Evolutionary conservation across 2,113 vertebrate species (phyloP), one percentile per base, ranked within the genome.

Genomic region (Maccullochella peelii): DNA sequence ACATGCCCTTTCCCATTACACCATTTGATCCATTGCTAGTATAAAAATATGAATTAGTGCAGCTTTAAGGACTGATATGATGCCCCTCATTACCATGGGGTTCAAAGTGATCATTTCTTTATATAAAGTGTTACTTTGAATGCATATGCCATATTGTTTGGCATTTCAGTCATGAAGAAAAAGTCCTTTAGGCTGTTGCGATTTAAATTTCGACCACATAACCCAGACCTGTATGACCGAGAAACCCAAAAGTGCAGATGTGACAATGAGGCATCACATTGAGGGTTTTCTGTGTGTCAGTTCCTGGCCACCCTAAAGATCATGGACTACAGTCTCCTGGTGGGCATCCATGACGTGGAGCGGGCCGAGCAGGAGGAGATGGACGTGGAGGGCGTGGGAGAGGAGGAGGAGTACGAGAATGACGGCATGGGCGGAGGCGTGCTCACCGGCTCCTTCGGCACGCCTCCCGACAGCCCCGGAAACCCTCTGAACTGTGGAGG

Each of bases 291-390:
- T 61, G 49, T 62, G 54, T 63, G 50, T 75, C 77, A 99, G 98
- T 99, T 99, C 69, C 83, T 99, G 80, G 97, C 98, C 23, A 97
- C 98, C 83, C 94, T 99, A 83, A 99, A 99, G 96, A 98, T 99
- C 88, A 99, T 99, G 98, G 98, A 99, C 93, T 99, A 99, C 92
- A 99, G 98, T 82, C 94, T 99, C 47, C 93, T 99, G 80, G 98
- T 99, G 66, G 98, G 98, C 38, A 97, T 99, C 90, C 98, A 99
- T 0, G 98, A 99, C 0, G 97, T 99, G 71, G 98, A 99, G 82
- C 92, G 98, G 23, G 98, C 97, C 0, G 98, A 99, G 93, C 97
- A 99, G 93, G 98, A 99, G 67, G 98, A 98, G 93, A 97, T 97
- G 94, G 98, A 99, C 2, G 97, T 98, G 88, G 98, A 99, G 91